Base-by-base conservation (phyloP, 2,888 invertebrate genomes). In the Xanthia icteritia region DNA sequence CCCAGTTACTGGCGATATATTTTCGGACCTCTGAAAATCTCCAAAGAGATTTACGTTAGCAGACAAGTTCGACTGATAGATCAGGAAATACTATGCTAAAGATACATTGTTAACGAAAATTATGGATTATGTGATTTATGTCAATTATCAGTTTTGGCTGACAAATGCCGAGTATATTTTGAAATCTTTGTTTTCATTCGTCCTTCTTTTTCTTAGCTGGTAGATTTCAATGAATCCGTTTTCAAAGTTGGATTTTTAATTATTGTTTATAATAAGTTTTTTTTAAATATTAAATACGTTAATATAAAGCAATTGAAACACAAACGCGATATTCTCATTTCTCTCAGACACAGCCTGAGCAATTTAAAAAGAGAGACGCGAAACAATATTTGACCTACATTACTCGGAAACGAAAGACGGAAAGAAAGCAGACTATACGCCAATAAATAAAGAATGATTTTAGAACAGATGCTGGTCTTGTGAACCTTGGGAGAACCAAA, bases 351-450 rank as follows among this genome's bases (percentile, higher is more conserved):
- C 75, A 76, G 73, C 79, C 83, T 81, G 68, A 85, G 84, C 86
- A 82, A 87, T 84, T 82, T 87, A 87, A 86, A 86, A 80, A 85
- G 83, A 87, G 81, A 85, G 88, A 81, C 60, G 82, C 80, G 86
- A 75, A 71, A 84, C 79, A 87, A 87, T 87, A 86, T 87, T 79
- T 78, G 88, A 86, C 87, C 87, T 87, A 87, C 86, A 86, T 87
- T 86, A 74, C 79, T 75, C 65, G 67, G 70, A 76, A 85, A 87
- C 66, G 88, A 84, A 81, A 86, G 86, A 87, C 76, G 73, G 81
- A 82, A 86, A 73, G 87, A 87, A 85, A 87, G 84, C 82, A 78
- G 68, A 71, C 61, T 76, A 39, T 58, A 60, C 74, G 78, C 45
- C 84, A 81, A 84, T 82, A 73, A 63, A 51, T 65, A 56, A 61